Evolutionary conservation across 1,140 invertebrate genomes (phyloP).

Genomic region (Streblospio benedicti): DNA sequence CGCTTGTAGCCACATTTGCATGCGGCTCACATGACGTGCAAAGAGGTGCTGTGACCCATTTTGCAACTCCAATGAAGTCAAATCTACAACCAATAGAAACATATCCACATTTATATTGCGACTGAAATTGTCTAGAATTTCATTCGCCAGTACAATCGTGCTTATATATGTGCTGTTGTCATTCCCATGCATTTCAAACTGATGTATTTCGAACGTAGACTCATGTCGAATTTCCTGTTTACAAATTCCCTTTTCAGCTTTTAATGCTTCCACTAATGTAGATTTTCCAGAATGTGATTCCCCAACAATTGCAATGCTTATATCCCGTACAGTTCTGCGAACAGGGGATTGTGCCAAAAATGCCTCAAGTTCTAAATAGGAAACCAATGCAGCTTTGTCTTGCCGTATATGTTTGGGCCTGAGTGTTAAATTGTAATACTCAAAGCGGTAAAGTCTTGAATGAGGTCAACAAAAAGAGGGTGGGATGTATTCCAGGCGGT

Average conservation of each 20-base stretch:
- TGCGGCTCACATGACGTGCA: constrained; percentile 15
- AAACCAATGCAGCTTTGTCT: constrained; percentile 11
- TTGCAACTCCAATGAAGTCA: constrained; percentile 17
- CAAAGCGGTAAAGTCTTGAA: constrained; percentile 13
- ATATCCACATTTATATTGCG: constrained; percentile 15
- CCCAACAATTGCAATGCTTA: constrained; percentile 16
- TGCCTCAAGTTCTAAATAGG: constrained; percentile 15
- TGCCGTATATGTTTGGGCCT: constrained; percentile 12
- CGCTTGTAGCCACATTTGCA: constrained; percentile 19
- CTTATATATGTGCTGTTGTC: constrained; percentile 11
- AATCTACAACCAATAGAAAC: constrained; percentile 13
- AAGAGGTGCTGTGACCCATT: constrained; percentile 20
- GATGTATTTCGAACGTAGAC: constrained; percentile 16
- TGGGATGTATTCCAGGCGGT: constrained; percentile 16
- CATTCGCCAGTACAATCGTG: constrained; percentile 17
- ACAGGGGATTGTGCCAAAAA: constrained; percentile 1
- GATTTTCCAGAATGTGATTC: constrained; percentile 18
- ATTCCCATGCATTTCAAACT: constrained; percentile 16
- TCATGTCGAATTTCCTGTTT: constrained; percentile 1
- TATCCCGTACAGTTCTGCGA: constrained; percentile 3
- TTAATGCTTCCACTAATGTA: constrained; percentile 15
- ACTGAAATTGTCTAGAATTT: constrained; percentile 15
- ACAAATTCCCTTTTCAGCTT: constrained; percentile 12
- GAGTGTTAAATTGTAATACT: constrained; percentile 18
- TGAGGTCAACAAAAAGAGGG: constrained; percentile 12